phyloP scores from a whole-genome alignment of 1,140 invertebrate species.

The Drosophila takahashii region DNA sequence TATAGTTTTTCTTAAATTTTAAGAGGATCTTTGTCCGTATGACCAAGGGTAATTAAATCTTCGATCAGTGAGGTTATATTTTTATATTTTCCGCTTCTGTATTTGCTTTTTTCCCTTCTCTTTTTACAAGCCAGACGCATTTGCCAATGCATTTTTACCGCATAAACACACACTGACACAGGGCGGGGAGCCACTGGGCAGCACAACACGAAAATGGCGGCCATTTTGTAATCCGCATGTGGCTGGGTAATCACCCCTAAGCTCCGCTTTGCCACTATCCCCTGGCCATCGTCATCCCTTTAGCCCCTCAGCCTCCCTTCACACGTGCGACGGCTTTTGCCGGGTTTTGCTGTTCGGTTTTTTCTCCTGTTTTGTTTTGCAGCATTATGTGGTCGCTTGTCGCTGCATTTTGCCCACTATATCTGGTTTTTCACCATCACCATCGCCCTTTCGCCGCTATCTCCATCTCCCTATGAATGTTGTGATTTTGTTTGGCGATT shows the following conservation, averaged over 20 bases:
- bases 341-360: constrained; percentile 56
- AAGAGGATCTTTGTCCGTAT: background rate
- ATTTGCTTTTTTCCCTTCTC: constrained; percentile 13
- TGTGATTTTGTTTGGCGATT: constrained; percentile 70
- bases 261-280: constrained; percentile 43
- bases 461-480: constrained; percentile 29
- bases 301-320: constrained; percentile 11
- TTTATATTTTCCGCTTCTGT: background rate
- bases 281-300: background rate
- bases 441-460: background rate
- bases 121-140: constrained; percentile 23
- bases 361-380: constrained; percentile 57
- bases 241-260: constrained; percentile 78
- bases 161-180: constrained; percentile 39
- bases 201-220: constrained; percentile 72
- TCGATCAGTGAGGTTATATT: background rate
- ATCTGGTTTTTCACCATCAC: constrained; percentile 20
- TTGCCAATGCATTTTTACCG: constrained; percentile 72
- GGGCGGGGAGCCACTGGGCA: background rate
- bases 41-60: constrained; percentile 5
- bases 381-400: constrained; percentile 73
- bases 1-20: background rate
- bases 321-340: constrained; percentile 65
- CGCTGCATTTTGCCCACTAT: constrained; percentile 24
- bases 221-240: constrained; percentile 82